phyloP scores from a whole-genome alignment of 2,797 vertebrate genomes.

The Parambassis ranga region DNA sequence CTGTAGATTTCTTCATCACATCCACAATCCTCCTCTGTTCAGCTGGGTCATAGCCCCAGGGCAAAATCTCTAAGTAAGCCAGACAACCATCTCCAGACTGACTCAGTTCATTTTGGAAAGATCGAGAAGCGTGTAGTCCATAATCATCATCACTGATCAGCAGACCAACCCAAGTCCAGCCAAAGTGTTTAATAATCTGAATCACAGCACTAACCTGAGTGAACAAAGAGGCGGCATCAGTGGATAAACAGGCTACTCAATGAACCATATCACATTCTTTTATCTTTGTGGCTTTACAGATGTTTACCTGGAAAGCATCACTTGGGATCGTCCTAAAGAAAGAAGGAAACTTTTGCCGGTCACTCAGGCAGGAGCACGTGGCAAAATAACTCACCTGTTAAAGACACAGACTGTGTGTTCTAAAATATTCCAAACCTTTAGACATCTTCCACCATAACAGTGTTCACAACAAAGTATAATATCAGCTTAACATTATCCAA shows the following conservation, averaged over 20 bases:
- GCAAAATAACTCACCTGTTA: constrained; percentile 76
- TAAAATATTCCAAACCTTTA: not conserved
- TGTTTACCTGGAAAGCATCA: constrained; percentile 70
- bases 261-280: too few relatives aligned
- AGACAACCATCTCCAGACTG: constrained; percentile 54
- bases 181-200: constrained; percentile 67
- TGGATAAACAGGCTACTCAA: too few relatives aligned
- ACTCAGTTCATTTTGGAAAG: constrained; percentile 54
- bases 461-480: not conserved
- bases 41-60: constrained; percentile 36
- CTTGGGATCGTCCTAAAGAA: constrained; percentile 75
- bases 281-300: not conserved
- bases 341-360: constrained; percentile 48
- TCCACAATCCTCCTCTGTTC: constrained; percentile 41
- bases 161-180: constrained; percentile 76
- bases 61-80: constrained; percentile 69
- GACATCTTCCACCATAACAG: not conserved
- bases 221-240: not conserved
- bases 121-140: constrained; percentile 64
- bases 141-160: constrained; percentile 77
- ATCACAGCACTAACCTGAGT: constrained; percentile 58
- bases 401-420: not conserved
- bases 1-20: constrained; percentile 46
- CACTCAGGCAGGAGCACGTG: constrained; percentile 65
- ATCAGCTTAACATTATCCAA: not conserved